phyloP scores from a whole-genome alignment of 2,113 vertebrate species.

The Atlantisia rogersi region DNA sequence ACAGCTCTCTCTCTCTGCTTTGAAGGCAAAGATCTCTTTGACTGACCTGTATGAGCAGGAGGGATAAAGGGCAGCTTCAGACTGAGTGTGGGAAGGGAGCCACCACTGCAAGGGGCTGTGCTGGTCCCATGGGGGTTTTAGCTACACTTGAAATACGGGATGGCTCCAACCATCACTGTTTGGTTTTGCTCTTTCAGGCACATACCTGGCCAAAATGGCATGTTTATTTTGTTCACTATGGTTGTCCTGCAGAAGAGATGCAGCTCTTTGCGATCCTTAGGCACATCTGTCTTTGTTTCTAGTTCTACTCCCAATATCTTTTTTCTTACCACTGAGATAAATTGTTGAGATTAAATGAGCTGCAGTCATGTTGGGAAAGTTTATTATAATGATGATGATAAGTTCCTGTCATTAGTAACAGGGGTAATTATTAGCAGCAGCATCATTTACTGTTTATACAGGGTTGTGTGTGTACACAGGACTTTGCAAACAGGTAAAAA shows the following conservation, averaged over 20 bases:
- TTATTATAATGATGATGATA: background rate
- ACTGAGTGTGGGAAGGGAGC: rapidly evolving
- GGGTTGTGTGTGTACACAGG: background rate
- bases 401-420: background rate
- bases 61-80: background rate
- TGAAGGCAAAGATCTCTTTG: background rate
- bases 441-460: background rate
- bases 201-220: background rate
- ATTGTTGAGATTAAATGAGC: background rate
- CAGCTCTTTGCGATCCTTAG: background rate
- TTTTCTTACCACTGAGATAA: background rate
- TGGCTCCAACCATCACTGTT: background rate
- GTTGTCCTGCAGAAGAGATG: background rate
- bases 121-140: rapidly evolving
- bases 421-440: background rate
- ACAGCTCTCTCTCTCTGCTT: background rate
- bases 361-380: background rate
- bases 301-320: background rate
- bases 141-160: background rate
- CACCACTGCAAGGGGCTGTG: rapidly evolving
- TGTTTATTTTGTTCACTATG: rapidly evolving
- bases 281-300: background rate
- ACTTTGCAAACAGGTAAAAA: background rate
- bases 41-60: background rate
- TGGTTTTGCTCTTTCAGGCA: too few species aligned